Evolutionary conservation across 2,888 invertebrate species (phyloP), one percentile per base, ranked within the genome.

Genomic region (Spialia ferax): DNA sequence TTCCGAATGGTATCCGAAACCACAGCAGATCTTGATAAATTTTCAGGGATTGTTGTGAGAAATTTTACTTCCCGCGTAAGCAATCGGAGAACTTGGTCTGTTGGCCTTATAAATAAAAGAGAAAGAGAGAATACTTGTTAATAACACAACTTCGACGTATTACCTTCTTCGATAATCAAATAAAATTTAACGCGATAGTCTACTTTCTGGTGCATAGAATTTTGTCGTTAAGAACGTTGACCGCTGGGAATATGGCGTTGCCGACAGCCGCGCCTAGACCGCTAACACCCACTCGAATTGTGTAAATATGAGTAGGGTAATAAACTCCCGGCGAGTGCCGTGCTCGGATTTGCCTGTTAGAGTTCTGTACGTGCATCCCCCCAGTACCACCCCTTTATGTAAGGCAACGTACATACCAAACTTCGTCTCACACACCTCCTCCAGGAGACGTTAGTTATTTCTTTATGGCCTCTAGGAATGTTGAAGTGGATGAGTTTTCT

Each of bases 251-350:
- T 77, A 77, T 73, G 76, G 73, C 74, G 71, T 69, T 63, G 75
- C 72, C 76, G 76, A 75, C 73, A 74, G 72, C 70, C 72, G 76
- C 75, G 77, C 80, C 80, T 80, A 82, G 82, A 83, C 82, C 82
- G 80, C 84, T 82, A 85, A 87, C 88, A 87, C 86, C 84, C 85
- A 84, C 87, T 87, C 81, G 79, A 88, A 86, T 87, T 86, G 88
- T 90, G 88, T 88, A 89, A 90, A 90, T 90, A 91, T 90, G 88
- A 91, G 87, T 85, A 83, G 85, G 86, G 87, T 88, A 89, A 90
- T 91, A 91, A 90, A 91, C 86, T 87, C 83, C 79, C 77, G 81
- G 80, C 84, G 85, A 86, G 83, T 82, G 81, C 78, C 83, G 84
- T 83, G 84, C 87, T 87, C 79, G 85, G 88, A 89, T 91, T 91